A percentile compares a stretch with the other conserved stretches of the same genome.
These are phyloP conservation scores for Urophycis tenuis DNA, from an alignment of 2,797 vertebrate genomes.

Conservation along the genomic window DNA sequence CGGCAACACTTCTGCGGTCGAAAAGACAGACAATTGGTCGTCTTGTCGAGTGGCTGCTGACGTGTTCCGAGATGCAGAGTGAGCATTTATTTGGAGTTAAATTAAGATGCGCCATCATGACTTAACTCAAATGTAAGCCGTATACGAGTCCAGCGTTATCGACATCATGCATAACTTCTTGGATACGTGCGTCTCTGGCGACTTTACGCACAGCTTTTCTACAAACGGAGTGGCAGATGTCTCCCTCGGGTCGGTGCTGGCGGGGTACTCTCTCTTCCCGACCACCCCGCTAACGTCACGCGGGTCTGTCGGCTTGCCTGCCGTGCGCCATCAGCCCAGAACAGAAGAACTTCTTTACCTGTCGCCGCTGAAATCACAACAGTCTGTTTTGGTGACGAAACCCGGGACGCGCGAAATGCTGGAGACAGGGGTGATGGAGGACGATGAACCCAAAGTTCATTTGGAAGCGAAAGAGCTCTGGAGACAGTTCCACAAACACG, in stretches of 20 bases:
- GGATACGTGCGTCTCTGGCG: slow-evolving; percentile 53
- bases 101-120: neutral
- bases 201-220: slow-evolving; percentile 75
- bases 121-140: neutral
- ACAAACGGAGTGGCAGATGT: slow-evolving; percentile 74
- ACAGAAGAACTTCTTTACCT: slow-evolving; percentile 68
- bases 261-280: slow-evolving; percentile 66
- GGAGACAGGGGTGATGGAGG: slow-evolving; percentile 74
- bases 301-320: slow-evolving; percentile 68
- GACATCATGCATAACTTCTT: slow-evolving; percentile 44
- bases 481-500: slow-evolving; percentile 86
- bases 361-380: slow-evolving; percentile 61
- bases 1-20: neutral
- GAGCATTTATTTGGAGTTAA: neutral
- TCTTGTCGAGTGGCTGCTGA: neutral
- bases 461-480: slow-evolving; percentile 88
- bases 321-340: slow-evolving; percentile 44
- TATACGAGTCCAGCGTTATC: slow-evolving; percentile 13
- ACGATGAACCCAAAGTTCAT: slow-evolving; percentile 81
- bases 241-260: slow-evolving; percentile 69
- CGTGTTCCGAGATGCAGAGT: neutral
- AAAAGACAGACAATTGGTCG: neutral
- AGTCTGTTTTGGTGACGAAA: slow-evolving; percentile 33
- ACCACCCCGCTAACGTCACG: slow-evolving; percentile 71
- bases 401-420: slow-evolving; percentile 69